Percentiles rank a stretch among this genome's conserved stretches.
phyloP scores from a whole-genome alignment of 2,797 vertebrate species.

The Melanogrammus aeglefinus region DNA sequence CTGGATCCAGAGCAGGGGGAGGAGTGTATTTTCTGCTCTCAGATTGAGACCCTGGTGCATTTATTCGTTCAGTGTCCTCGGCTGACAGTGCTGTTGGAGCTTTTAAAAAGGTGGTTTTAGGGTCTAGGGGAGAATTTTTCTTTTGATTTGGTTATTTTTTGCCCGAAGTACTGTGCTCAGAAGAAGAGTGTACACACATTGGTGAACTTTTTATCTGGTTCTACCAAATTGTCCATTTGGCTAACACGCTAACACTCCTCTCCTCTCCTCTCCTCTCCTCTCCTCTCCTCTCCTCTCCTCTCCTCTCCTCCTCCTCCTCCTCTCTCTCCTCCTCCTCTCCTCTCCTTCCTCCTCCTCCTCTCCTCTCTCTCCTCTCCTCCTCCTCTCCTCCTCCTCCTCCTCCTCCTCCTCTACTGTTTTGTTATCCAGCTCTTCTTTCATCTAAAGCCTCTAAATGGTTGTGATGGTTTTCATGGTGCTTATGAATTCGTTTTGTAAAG shows the following conservation, averaged over 20 bases:
- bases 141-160: constrained; percentile 4
- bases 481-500: no score
- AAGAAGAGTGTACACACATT: neutral
- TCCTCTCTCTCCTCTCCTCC: neutral
- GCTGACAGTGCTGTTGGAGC: neutral
- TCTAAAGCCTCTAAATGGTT: no score
- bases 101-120: constrained; percentile 7
- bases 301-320: no score
- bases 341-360: neutral
- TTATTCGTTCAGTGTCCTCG: constrained; percentile 3
- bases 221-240: neutral
- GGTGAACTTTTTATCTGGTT: neutral
- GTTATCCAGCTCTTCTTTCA: neutral
- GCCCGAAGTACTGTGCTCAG: neutral
- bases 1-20: neutral
- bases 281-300: neutral
- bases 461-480: no score
- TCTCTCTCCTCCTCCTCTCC: neutral
- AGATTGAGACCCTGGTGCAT: constrained; percentile 3
- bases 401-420: neutral
- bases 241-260: no score
- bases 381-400: neutral
- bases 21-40: neutral
- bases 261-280: neutral
- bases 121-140: constrained; percentile 2